Base-by-base conservation (phyloP, 2,797 vertebrate species). In the Thripadectes ignobilis region DNA sequence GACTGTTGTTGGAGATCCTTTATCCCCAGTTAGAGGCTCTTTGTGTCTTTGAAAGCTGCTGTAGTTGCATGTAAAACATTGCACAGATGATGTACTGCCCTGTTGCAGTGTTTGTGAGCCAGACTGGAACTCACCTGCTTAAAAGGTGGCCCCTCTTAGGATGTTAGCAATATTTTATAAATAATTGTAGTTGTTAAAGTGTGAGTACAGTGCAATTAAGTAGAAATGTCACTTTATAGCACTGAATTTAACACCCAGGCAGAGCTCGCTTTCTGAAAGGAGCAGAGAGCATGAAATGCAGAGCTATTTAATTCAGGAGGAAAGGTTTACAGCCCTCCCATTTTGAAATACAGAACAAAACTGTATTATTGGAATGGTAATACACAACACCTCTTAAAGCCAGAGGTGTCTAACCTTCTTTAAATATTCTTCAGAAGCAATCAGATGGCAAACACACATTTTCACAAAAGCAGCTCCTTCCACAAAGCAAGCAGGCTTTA, bases 361-460 rank as follows among this genome's bases (percentile, higher is more conserved):
- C 16, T 67, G 51, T 43, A 71, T 92, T 96, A 75, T 65, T 92
- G 94, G 84, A 96, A 77, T 34, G 81, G 91, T 94, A 96, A 95
- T 65, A 81, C 65, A 81, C 96, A 97, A 91, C 78, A 45, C 88
- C 88, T 92, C 86, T 87, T 96, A 43, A 72, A 96, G 75, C 63
- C 87, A 91, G 86, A 95, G 95, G 84, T 96, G 86, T 59, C 95
- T 96, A 96, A 96, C 93, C 94, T 86, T 94, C 92, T 96, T 95
- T 86, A 96, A 97, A 96, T 95, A 93, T 97, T 96, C 94, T 95
- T 95, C 91, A 96, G 95, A 96, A 96, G 95, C 93, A 97, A 97
- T 97, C 96, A 96, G 94, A 97, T 96, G 90, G 85, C 96, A 95
- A 98, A 95, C 89, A 94, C 91, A 54, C 91, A 92, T 97, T 97